Evolutionary conservation across 2,888 invertebrate species (phyloP).

Genomic region (Morpho deidamia): DNA sequence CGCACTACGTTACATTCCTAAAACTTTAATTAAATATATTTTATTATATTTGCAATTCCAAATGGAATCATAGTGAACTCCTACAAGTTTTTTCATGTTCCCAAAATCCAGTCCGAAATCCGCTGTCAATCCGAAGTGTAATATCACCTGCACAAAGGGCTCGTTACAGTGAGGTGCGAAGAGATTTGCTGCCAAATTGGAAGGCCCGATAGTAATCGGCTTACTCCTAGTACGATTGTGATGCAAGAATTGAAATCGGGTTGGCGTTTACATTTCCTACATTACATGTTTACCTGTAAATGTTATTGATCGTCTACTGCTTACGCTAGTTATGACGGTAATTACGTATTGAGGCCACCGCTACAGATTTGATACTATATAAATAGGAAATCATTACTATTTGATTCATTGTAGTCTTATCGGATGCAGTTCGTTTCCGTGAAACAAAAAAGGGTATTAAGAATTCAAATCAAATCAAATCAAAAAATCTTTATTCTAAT

Average conservation of each 20-base stretch:
- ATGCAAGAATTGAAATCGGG: background rate
- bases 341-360: no score
- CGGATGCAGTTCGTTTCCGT: no score
- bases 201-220: conserved; percentile 52
- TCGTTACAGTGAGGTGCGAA: conserved; percentile 42
- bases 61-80: conserved; percentile 2
- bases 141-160: conserved; percentile 45
- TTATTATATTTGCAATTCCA: background rate
- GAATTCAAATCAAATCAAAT: no score
- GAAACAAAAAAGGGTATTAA: no score
- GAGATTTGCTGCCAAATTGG: conserved; percentile 62
- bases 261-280: background rate
- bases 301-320: no score
- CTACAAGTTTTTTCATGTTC: conserved; percentile 12
- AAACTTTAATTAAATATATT: background rate
- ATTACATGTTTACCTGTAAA: no score
- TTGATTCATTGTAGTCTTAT: no score
- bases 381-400: no score
- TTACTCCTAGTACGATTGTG: conserved; percentile 33
- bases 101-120: conserved; percentile 12
- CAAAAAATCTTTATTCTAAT: no score
- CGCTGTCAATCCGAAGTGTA: conserved; percentile 38
- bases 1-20: no score
- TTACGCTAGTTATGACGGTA: no score
- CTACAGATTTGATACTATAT: no score